phyloP scores from a whole-genome alignment of 2,888 invertebrate species.

The Merodon equestris region DNA sequence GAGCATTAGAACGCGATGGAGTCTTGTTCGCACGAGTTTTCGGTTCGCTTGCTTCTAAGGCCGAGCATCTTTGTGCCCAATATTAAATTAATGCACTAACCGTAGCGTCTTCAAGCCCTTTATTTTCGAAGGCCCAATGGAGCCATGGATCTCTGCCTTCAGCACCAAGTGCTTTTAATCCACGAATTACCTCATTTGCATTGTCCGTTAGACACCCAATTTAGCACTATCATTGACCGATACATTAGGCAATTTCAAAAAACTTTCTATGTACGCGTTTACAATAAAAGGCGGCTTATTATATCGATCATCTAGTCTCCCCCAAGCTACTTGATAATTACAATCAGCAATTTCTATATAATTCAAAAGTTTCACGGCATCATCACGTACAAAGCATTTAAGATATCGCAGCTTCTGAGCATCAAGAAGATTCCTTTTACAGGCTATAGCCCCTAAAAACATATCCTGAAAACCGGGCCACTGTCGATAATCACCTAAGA shows the following conservation, averaged over 20 bases:
- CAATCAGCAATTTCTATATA: too few species aligned
- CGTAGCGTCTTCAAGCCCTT: too few species aligned
- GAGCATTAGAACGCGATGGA: too few species aligned
- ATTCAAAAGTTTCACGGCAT: background rate
- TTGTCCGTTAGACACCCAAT: background rate
- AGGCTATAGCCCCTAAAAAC: conserved; percentile 6
- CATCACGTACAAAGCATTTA: background rate
- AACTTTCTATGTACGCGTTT: too few species aligned
- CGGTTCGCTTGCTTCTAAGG: conserved; percentile 15
- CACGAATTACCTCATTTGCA: too few species aligned
- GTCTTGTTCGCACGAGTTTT: too few species aligned
- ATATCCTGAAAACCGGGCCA: conserved; percentile 12
- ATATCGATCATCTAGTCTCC: too few species aligned
- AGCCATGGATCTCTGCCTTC: conserved; percentile 1
- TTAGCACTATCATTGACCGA: background rate
- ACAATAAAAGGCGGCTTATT: too few species aligned
- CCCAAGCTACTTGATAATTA: too few species aligned
- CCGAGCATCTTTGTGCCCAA: conserved; percentile 8
- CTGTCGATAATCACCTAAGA: conserved; percentile 11
- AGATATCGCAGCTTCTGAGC: conserved; percentile 11
- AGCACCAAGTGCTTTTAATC: background rate
- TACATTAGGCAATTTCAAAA: too few species aligned
- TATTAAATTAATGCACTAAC: background rate
- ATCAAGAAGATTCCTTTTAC: background rate
- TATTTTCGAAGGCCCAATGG: too few species aligned